phyloP scores from a whole-genome alignment of 2,797 vertebrate genomes.

The Spheniscus humboldti region DNA sequence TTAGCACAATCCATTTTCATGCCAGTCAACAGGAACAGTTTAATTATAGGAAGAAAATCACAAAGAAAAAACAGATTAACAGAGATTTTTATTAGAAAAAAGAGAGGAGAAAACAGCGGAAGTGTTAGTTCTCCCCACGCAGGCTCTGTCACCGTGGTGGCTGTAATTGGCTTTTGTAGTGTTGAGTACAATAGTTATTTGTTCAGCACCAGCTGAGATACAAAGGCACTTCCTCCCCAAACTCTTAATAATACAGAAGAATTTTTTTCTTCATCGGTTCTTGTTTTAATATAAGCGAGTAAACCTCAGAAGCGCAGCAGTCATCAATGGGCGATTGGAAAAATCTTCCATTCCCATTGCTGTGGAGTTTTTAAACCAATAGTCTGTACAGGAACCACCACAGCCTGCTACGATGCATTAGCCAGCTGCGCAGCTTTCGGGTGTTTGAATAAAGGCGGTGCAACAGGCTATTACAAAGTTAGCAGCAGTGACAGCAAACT shows the following conservation, averaged over 20 bases:
- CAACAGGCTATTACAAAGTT: neutral
- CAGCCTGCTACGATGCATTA: fast-evolving
- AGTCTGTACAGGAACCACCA: fast-evolving
- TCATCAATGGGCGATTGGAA: fast-evolving
- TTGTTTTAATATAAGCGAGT: neutral
- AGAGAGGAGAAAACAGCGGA: neutral
- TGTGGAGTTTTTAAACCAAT: neutral
- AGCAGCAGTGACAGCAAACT: no score
- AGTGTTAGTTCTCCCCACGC: neutral
- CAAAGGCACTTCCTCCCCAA: neutral
- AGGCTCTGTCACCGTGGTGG: neutral
- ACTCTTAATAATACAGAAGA: neutral
- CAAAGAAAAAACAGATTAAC: neutral
- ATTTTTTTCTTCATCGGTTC: neutral
- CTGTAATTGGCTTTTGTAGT: neutral
- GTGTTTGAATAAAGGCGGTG: no score
- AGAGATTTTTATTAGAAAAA: neutral
- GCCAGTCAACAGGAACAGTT: neutral
- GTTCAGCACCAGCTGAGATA: neutral
- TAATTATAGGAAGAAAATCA: neutral
- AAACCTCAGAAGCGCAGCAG: neutral
- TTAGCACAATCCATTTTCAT: neutral
- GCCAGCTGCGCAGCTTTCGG: no score
- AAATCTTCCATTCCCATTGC: fast-evolving
- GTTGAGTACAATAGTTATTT: neutral